Evolutionary conservation across 2,113 vertebrate genomes (phyloP), one percentile per base, ranked within the genome.

Genomic region (Proterorhinus semilunaris): DNA sequence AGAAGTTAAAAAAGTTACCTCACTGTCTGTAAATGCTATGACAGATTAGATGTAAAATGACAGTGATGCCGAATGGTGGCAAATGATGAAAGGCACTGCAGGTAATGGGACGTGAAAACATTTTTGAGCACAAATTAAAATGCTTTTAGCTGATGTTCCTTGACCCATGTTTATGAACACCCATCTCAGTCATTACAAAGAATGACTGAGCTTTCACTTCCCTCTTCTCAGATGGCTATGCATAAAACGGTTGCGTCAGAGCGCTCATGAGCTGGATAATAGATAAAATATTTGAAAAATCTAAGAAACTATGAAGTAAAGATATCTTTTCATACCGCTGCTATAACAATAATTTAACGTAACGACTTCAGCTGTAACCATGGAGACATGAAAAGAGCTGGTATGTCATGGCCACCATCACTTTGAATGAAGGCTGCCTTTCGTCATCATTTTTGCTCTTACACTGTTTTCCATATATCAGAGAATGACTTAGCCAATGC

Each of bases 61-160:
- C 15, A 50, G 11, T 50, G 12, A 50, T 50, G 49, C 12, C 49
- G 12, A 10, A 58, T 13, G 57, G 8, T 11, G 5, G 6, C 13
- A 27, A 59, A 43, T 7, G 7, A 4, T 42, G 36, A 27, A 36
- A 10, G 10, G 21, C 10, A 57, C 10, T 57, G 54, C 21, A 13
- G 11, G 11, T 13, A 59, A 36, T 43, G 36, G 15, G 27, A 12
- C 42, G 36, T 27, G 17, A 59, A 59, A 36, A 36, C 55, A 59
- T 61, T 61, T 44, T 45, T n/a, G 58, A 44, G 58, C 42, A 2
- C 36, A 43, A 45, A 61, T 61, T 61, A 45, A 61, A 61, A 61
- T 61, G 58, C 58, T 61, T 61, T 61, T 61, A 45, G 12, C 12
- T n/a, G 43, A 61, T 61, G 36, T 61, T 43, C 42, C 13, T 15